These are phyloP conservation scores for Rhadina sibilatrix DNA, from an alignment of 2,113 vertebrate species.

Conservation along the genomic window DNA sequence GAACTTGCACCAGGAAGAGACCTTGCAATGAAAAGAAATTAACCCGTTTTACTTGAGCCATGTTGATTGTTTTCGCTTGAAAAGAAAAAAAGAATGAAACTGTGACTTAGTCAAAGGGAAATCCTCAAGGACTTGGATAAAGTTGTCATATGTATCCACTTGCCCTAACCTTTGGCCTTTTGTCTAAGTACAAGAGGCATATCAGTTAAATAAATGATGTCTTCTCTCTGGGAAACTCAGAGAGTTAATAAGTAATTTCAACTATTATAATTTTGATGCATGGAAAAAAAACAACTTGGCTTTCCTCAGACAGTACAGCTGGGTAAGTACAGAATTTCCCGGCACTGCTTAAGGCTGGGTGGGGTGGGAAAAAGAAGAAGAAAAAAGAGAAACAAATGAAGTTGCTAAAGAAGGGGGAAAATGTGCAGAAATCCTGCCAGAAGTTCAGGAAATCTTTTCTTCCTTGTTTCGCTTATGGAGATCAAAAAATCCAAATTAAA, in stretches of 20 bases:
- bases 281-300: conserved; percentile 8
- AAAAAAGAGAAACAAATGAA: background rate
- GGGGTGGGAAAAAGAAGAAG: conserved; percentile 19
- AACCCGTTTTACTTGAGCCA: background rate
- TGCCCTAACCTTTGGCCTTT: conserved; percentile 24
- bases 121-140: background rate
- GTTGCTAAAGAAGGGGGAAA: background rate
- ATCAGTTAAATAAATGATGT: conserved; percentile 26
- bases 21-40: background rate
- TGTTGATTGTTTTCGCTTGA: background rate
- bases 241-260: conserved; percentile 33
- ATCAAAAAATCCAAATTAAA: background rate
- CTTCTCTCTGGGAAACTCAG: conserved; percentile 53
- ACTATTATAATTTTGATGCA: conserved; percentile 32
- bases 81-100: background rate
- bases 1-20: background rate
- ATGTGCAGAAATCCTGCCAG: background rate
- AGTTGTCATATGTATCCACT: background rate
- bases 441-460: background rate
- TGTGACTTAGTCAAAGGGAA: background rate
- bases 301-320: conserved; percentile 24
- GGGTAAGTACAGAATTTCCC: conserved; percentile 48
- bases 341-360: conserved; percentile 11
- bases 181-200: conserved; percentile 24
- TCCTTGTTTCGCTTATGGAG: background rate